Percentiles rank a stretch among this genome's conserved stretches.
Evolutionary conservation across 92 coral and sea anemone species (phyloP).

Genomic region (Palythoa grandiflora): DNA sequence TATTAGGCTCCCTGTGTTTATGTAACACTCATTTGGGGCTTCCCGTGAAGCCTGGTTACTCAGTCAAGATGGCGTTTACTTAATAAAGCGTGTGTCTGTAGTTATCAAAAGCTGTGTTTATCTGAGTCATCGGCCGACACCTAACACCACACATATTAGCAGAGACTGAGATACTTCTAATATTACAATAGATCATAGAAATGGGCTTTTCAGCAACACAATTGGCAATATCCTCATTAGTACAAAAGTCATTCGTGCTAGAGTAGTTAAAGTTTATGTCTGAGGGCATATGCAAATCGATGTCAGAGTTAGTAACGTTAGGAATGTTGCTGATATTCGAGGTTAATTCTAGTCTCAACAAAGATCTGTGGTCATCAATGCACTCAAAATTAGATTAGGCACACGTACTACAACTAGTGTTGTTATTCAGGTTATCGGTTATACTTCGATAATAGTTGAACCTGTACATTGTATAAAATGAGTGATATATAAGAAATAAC

Average conservation of each 20-base stretch:
- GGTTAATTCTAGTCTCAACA: constrained; percentile 20
- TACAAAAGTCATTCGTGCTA: constrained; percentile 3
- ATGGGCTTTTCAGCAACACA: neutral
- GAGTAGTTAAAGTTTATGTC: neutral
- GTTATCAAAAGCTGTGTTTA: too few relatives aligned
- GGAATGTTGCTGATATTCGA: constrained; percentile 25
- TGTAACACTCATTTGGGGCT: too few relatives aligned
- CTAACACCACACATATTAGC: too few relatives aligned
- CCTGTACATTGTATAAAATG: constrained; percentile 9
- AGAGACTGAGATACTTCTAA: neutral
- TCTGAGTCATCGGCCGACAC: too few relatives aligned
- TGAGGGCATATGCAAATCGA: constrained; percentile 35
- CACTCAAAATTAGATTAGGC: constrained; percentile 22
- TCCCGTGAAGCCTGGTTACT: too few relatives aligned
- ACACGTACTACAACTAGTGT: constrained; percentile 13
- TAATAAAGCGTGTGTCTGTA: too few relatives aligned
- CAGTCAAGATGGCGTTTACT: too few relatives aligned
- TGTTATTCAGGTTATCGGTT: neutral
- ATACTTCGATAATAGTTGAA: constrained; percentile 6
- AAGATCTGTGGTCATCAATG: constrained; percentile 16
- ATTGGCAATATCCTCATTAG: constrained; percentile 10
- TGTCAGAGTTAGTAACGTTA: constrained; percentile 13
- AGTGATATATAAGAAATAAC: constrained; percentile 32
- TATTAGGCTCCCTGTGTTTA: too few relatives aligned
- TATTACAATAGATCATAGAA: neutral